Evolutionary conservation across 2,888 invertebrate genomes (phyloP).

Genomic region (Cataglyphis altisquamis): DNA sequence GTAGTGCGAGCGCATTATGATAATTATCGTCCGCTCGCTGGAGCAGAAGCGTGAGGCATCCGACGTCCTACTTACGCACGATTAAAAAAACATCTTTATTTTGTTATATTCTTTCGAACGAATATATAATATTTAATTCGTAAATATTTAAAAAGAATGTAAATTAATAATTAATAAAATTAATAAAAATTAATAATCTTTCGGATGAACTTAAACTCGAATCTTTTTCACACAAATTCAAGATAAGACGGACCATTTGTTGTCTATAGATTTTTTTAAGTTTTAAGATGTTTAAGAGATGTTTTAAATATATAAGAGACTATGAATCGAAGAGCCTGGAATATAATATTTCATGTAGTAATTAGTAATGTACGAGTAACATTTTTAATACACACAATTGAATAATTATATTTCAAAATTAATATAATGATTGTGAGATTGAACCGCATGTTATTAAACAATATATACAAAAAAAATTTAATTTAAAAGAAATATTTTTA

Average conservation of each 20-base stretch:
- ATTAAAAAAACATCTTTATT: slow-evolving; percentile 30
- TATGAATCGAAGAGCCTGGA: background rate
- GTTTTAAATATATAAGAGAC: background rate
- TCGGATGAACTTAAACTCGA: background rate
- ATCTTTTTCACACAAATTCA: background rate
- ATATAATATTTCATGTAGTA: background rate
- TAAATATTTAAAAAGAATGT: background rate
- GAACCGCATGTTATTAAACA: background rate
- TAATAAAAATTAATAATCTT: background rate
- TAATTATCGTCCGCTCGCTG: slow-evolving; percentile 60
- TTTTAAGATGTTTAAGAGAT: background rate
- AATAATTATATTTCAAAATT: background rate
- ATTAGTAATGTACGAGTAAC: background rate
- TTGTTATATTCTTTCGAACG: background rate
- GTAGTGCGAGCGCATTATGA: slow-evolving; percentile 61
- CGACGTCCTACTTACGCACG: slow-evolving; percentile 15
- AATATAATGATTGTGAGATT: background rate
- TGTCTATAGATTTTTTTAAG: background rate
- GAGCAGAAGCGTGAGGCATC: slow-evolving; percentile 37
- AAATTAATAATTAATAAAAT: background rate
- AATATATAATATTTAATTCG: background rate
- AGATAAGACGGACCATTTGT: background rate
- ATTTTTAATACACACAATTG: background rate
- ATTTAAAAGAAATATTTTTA: slow-evolving; percentile 1
- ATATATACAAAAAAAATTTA: background rate